These are phyloP conservation scores for Cyclina sinensis DNA, from an alignment of 1,140 invertebrate genomes.

Conservation along the genomic window DNA sequence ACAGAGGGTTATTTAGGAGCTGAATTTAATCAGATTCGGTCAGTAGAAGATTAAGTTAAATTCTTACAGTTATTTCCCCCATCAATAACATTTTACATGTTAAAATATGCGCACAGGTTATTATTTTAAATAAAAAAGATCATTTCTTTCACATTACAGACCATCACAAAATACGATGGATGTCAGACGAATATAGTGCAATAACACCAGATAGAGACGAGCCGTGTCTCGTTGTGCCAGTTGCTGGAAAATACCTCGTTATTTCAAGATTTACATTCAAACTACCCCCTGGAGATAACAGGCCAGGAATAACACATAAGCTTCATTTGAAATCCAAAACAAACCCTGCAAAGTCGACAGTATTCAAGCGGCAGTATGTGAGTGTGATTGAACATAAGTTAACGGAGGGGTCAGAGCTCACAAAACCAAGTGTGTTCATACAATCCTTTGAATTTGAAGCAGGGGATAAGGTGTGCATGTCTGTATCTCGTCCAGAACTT, in stretches of 20 bases:
- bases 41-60: too few relatives aligned
- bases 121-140: too few relatives aligned
- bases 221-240: neutral
- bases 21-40: too few relatives aligned
- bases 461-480: constrained; percentile 6
- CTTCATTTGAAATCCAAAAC: neutral
- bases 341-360: neutral
- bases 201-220: neutral
- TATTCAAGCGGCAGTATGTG: constrained; percentile 13
- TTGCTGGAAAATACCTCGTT: constrained; percentile 12
- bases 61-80: too few relatives aligned
- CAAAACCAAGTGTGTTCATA: constrained; percentile 19
- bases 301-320: neutral
- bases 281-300: neutral
- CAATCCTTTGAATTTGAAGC: constrained; percentile 6
- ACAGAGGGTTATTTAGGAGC: too few relatives aligned
- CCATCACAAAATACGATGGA: constrained; percentile 6
- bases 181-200: neutral
- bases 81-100: too few relatives aligned
- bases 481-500: neutral
- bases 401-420: neutral
- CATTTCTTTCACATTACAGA: neutral
- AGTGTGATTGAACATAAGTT: constrained; percentile 12
- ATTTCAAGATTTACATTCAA: constrained; percentile 27
- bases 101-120: too few relatives aligned